A percentile compares a stretch with the other conserved stretches of the same genome.
Conservation (phyloP, 2,113 vertebrate species). For the Istiophorus platypterus region DNA sequence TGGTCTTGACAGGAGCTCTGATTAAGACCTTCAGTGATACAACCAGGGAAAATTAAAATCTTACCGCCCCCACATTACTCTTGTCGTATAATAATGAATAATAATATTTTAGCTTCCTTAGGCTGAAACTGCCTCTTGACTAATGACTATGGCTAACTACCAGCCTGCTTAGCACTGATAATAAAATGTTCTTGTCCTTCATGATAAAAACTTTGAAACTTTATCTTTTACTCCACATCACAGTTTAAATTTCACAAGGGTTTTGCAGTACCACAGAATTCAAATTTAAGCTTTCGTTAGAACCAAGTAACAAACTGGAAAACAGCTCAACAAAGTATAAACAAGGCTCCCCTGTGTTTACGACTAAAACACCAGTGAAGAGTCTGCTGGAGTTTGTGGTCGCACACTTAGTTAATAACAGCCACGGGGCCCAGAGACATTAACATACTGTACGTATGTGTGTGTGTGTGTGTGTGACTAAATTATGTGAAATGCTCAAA, state of each 20-base stretch:
- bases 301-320: background rate
- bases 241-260: background rate
- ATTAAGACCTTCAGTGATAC: background rate
- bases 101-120: slow-evolving; percentile 2
- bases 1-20: background rate
- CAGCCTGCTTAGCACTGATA: background rate
- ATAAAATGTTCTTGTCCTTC: background rate
- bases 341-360: background rate
- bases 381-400: slow-evolving; percentile 35
- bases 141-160: background rate
- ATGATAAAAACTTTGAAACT: background rate
- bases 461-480: background rate
- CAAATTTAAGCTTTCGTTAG: background rate
- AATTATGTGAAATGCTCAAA: background rate
- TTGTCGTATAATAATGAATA: slow-evolving; percentile 11
- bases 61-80: background rate
- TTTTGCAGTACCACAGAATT: background rate
- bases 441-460: background rate
- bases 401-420: slow-evolving; percentile 24
- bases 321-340: background rate
- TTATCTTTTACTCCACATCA: background rate
- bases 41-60: background rate
- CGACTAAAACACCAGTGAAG: background rate
- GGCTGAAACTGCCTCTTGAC: background rate
- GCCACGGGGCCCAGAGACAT: background rate